These are phyloP conservation scores for Lithosia quadra DNA, from an alignment of 2,888 invertebrate genomes.

Conservation along the genomic window DNA sequence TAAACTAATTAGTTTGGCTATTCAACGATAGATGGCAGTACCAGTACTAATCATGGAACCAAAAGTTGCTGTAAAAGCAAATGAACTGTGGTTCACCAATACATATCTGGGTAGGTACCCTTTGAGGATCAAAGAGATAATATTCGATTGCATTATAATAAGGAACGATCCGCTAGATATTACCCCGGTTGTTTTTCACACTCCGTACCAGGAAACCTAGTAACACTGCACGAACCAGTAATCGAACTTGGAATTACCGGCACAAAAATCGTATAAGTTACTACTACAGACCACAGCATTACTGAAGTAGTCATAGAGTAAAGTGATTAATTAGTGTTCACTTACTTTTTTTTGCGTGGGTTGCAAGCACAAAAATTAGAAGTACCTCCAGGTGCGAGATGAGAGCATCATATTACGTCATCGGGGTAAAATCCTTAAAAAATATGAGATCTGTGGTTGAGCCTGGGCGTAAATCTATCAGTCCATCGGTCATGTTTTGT, in stretches of 20 bases:
- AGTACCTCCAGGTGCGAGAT: background rate
- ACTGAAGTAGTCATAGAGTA: background rate
- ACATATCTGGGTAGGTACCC: too few species aligned
- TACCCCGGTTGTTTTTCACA: background rate
- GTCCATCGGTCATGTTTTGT: slow-evolving; percentile 11
- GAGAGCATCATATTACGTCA: background rate
- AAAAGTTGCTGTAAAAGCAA: too few species aligned
- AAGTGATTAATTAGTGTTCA: background rate
- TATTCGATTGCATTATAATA: too few species aligned
- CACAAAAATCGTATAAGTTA: background rate
- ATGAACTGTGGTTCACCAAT: too few species aligned
- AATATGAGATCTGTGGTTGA: background rate
- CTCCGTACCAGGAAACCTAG: background rate
- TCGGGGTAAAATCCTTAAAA: background rate
- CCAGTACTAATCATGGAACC: too few species aligned
- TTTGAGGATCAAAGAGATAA: too few species aligned
- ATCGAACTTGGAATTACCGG: background rate
- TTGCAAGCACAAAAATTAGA: background rate
- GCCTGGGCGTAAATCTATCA: slow-evolving; percentile 16
- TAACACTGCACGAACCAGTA: background rate
- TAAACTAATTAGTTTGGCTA: slow-evolving; percentile 21
- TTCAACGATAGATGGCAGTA: slow-evolving; percentile 48
- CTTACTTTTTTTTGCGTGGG: slow-evolving; percentile 5
- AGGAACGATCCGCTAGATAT: background rate
- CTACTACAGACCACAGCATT: too few species aligned